Evolutionary conservation across 2,888 invertebrate genomes (phyloP).

Genomic region (Morpho helenor): DNA sequence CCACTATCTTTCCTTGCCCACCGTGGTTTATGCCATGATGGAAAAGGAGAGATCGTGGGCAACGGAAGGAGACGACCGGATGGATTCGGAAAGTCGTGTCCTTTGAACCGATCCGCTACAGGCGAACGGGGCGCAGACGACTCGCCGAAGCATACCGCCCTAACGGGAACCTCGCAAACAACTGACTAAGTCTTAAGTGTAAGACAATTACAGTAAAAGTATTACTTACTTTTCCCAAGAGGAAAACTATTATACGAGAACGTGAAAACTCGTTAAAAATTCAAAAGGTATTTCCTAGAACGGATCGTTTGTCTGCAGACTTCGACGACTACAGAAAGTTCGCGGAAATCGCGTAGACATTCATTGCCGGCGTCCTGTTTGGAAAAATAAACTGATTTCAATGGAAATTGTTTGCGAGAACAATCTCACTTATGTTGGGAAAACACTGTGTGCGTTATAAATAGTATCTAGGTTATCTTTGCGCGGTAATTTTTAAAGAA

Average conservation of each 20-base stretch:
- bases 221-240: neutral
- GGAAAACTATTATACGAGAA: neutral
- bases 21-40: no score
- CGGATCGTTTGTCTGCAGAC: constrained; percentile 10
- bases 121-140: no score
- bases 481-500: no score
- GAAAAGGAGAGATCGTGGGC: no score
- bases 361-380: constrained; percentile 21
- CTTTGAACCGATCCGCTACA: no score
- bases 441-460: constrained; percentile 4
- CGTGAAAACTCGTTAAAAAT: constrained; percentile 6
- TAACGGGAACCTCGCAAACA: no score
- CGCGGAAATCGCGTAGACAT: constrained; percentile 6
- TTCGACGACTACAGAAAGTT: constrained; percentile 12
- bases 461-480: no score
- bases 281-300: constrained; percentile 13
- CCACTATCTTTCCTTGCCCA: no score
- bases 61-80: no score
- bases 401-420: constrained; percentile 19
- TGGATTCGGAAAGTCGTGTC: no score
- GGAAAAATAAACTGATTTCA: constrained; percentile 19
- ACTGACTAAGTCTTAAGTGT: no score
- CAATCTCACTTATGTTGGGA: constrained; percentile 5
- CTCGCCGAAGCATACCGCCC: no score
- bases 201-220: neutral